Evolutionary conservation across 1,140 invertebrate genomes (phyloP).

Genomic region (Nasonia longicornis): DNA sequence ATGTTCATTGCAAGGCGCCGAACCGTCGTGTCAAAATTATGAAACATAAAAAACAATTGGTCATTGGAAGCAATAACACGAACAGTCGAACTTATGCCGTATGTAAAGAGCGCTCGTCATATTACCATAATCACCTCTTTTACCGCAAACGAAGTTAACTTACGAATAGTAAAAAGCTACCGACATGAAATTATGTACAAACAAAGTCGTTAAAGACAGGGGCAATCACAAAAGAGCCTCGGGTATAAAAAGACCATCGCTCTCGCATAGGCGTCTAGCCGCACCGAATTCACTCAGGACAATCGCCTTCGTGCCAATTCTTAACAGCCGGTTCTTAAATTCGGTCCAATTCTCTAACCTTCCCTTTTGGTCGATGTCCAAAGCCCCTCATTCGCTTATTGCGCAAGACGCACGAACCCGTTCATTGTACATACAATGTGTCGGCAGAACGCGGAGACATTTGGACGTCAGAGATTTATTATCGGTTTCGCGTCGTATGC

Average conservation of each 20-base stretch:
- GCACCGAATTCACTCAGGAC: not conserved
- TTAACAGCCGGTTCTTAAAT: slow-evolving; percentile 14
- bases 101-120: no score
- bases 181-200: no score
- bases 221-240: not conserved
- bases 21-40: no score
- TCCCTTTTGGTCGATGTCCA: slow-evolving; percentile 12
- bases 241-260: not conserved
- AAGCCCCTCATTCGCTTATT: not conserved
- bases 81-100: no score
- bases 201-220: no score
- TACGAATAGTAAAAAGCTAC: no score
- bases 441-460: not conserved
- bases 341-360: slow-evolving; percentile 18
- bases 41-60: no score
- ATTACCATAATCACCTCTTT: no score
- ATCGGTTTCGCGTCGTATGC: not conserved
- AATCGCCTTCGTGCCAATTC: slow-evolving; percentile 25
- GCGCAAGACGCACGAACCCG: not conserved
- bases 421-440: not conserved
- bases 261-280: not conserved
- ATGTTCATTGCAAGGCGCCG: no score
- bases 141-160: no score
- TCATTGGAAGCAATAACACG: no score
- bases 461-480: no score